These are phyloP conservation scores for Stylophora pistillata DNA, from an alignment of 64 coral and sea anemone genomes.

Conservation along the genomic window DNA sequence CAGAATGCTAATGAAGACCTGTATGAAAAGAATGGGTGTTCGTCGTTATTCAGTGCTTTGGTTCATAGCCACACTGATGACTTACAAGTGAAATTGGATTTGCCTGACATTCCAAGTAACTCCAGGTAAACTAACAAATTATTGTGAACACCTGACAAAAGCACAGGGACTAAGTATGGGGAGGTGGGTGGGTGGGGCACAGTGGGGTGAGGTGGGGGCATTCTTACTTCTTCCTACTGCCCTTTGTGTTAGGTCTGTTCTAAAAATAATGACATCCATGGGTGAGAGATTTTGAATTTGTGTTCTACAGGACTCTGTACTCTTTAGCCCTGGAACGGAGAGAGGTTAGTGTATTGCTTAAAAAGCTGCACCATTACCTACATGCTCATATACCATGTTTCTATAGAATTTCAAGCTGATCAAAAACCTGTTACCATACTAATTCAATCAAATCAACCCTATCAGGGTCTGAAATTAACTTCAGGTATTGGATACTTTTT, in stretches of 20 bases:
- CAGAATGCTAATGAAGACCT: constrained; percentile 62
- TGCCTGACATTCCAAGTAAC: constrained; percentile 70
- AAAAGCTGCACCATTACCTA: background rate
- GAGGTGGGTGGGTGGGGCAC: no score
- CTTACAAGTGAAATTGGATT: constrained; percentile 73
- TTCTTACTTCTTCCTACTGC: no score
- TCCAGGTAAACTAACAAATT: constrained; percentile 47
- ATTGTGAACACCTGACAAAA: background rate
- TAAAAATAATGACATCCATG: no score
- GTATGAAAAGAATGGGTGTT: constrained; percentile 65
- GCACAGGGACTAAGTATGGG: no score
- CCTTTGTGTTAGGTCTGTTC: no score
- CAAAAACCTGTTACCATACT: no score
- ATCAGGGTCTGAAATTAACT: no score
- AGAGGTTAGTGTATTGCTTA: constrained; percentile 20
- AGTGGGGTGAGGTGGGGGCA: no score
- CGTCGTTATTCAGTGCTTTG: constrained; percentile 79
- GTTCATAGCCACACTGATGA: constrained; percentile 72
- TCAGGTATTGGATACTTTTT: no score
- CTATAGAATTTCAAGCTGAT: no score
- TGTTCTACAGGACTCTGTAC: constrained; percentile 2
- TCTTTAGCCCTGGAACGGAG: constrained; percentile 1
- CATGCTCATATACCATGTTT: no score
- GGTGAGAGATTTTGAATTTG: background rate
- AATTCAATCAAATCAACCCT: no score